These are phyloP conservation scores for Andricus grossulariae DNA, from an alignment of 1,140 invertebrate species.

Conservation along the genomic window DNA sequence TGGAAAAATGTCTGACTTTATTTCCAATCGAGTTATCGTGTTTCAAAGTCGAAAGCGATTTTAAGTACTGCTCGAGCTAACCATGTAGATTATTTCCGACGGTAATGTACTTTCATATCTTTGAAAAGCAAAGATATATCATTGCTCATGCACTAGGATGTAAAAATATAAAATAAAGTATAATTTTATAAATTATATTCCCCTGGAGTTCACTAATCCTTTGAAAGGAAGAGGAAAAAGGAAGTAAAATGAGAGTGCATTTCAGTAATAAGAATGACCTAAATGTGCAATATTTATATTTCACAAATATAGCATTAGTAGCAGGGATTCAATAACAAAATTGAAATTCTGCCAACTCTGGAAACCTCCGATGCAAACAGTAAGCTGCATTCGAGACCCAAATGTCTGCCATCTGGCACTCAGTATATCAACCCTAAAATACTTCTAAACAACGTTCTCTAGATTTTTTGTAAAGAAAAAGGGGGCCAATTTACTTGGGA, in stretches of 20 bases:
- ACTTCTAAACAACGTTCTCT: neutral
- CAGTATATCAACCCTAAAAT: conserved; percentile 31
- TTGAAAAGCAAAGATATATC: too few relatives aligned
- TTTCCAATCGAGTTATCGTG: too few relatives aligned
- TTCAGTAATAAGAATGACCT: conserved; percentile 26
- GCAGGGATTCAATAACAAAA: conserved; percentile 28
- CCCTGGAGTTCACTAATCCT: neutral
- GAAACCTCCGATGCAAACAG: conserved; percentile 26
- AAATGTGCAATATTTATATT: conserved; percentile 13
- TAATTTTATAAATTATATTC: too few relatives aligned
- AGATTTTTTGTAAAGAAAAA: too few relatives aligned
- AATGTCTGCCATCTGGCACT: conserved; percentile 27
- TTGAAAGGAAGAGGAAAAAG: neutral
- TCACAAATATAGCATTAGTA: conserved; percentile 20
- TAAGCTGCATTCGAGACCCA: conserved; percentile 19
- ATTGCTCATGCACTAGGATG: too few relatives aligned
- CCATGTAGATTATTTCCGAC: too few relatives aligned
- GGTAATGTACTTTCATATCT: too few relatives aligned
- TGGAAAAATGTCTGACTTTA: too few relatives aligned
- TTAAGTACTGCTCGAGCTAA: too few relatives aligned
- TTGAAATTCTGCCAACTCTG: conserved; percentile 31
- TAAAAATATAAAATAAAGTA: too few relatives aligned
- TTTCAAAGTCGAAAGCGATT: too few relatives aligned
- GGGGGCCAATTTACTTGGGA: too few relatives aligned
- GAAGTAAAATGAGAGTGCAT: neutral